Evolutionary conservation across 2,113 vertebrate genomes (phyloP), one percentile per base, ranked within the genome.

Genomic region (Lutjanus erythropterus): DNA sequence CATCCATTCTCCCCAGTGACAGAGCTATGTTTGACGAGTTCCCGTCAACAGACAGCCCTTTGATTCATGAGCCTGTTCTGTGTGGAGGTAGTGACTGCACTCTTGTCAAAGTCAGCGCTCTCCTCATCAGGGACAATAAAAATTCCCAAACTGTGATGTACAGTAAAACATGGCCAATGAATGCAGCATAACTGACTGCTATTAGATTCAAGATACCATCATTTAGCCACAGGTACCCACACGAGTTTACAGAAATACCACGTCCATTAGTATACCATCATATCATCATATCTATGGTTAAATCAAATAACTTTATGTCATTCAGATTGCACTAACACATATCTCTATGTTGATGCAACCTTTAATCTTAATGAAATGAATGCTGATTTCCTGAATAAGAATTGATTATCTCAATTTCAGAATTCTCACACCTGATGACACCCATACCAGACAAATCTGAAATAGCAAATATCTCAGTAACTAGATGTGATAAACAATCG

Each of bases 61-160:
- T 70, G 74, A 82, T 83, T 88, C 73, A 78, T 35, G n/a, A 61
- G 60, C 64, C 31, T 44, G 53, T 60, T 68, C 61, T 66, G n/a
- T 74, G 21, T 25, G n/a, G 37, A 62, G 41, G 2, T 42, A 12
- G 15, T 60, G 62, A 12, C 19, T 60, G 62, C 65, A 19, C 33
- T 58, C 66, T 6, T 9, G n/a, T 77, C 61, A 88, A 75, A 67
- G 73, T 79, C 68, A 64, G 52, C 1, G 42, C 52, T 83, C 74
- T 75, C 14, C 37, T 50, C 1, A 81, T 12, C 31, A 29, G 5
- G 27, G 41, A 70, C 55, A 47, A 41, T 47, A 11, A 67, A 79
- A 79, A 3, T 3, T 6, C 6, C 16, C 16, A 56, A 68, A 75
- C 50, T 64, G 53, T 66, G 72, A 80, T 6, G 39, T 56, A 62